These are phyloP conservation scores for Liparis tanakae DNA, from an alignment of 2,797 vertebrate genomes.

Conservation along the genomic window DNA sequence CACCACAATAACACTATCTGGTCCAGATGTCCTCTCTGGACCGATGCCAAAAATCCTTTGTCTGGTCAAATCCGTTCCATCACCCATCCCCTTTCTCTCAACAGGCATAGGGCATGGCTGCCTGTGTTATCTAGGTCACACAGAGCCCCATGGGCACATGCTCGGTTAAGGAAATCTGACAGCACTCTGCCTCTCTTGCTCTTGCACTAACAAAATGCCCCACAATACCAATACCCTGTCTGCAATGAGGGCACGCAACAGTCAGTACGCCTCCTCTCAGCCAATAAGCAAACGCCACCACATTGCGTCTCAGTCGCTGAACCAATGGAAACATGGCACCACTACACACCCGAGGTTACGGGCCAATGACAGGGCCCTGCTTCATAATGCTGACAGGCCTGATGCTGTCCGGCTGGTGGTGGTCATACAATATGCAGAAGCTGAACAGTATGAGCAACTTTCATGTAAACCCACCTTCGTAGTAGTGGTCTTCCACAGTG, in stretches of 20 bases:
- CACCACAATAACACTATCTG: not conserved
- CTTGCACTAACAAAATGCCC: constrained; percentile 58
- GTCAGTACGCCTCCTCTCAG: constrained; percentile 20
- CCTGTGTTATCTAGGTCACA: constrained; percentile 83
- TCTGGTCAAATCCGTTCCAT: constrained; percentile 45
- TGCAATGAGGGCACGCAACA: constrained; percentile 47
- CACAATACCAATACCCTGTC: constrained; percentile 53
- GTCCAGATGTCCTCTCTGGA: constrained; percentile 9
- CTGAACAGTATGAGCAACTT: constrained; percentile 16
- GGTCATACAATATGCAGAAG: constrained; percentile 56
- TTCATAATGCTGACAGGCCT: constrained; percentile 31
- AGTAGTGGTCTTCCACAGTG: constrained; percentile 96
- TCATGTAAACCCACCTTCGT: constrained; percentile 85
- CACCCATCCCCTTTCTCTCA: constrained; percentile 56
- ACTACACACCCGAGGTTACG: constrained; percentile 35
- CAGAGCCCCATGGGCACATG: constrained; percentile 72
- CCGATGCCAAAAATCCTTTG: constrained; percentile 52
- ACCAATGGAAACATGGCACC: constrained; percentile 69
- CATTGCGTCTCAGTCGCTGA: constrained; percentile 30
- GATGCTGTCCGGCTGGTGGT: constrained; percentile 26
- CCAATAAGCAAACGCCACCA: constrained; percentile 70
- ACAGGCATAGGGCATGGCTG: constrained; percentile 61
- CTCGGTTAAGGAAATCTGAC: constrained; percentile 82
- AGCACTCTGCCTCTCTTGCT: constrained; percentile 73
- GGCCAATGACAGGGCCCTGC: constrained; percentile 58